Evolutionary conservation across 2,113 vertebrate genomes (phyloP).

Genomic region (Pithys albifrons): DNA sequence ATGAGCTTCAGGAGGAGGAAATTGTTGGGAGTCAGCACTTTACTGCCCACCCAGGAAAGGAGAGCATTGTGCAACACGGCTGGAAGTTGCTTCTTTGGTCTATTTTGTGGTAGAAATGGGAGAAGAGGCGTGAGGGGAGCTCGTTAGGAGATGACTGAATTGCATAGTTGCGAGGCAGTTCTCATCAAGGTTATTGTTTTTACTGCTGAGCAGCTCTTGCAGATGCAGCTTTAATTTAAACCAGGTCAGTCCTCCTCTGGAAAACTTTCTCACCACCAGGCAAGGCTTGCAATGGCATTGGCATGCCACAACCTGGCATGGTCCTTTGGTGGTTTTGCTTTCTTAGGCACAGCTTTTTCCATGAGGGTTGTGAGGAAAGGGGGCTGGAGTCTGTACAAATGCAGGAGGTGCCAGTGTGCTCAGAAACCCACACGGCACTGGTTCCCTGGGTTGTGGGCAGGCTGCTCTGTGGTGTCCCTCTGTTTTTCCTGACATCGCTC

Average conservation of each 20-base stretch:
- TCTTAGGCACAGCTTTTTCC: not conserved
- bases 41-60: not conserved
- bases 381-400: not conserved
- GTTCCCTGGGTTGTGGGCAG: rapidly evolving
- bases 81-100: not conserved
- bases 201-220: not conserved
- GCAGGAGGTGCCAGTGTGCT: not conserved
- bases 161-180: not conserved
- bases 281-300: not conserved
- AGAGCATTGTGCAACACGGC: rapidly evolving
- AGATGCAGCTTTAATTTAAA: not conserved
- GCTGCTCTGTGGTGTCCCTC: not conserved
- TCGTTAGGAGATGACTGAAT: not conserved
- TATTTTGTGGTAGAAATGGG: rapidly evolving
- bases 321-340: not conserved
- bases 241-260: not conserved
- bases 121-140: rapidly evolving
- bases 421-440: rapidly evolving
- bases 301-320: rapidly evolving
- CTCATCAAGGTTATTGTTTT: not conserved
- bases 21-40: not conserved
- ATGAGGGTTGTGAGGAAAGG: not conserved
- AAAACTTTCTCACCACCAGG: not conserved
- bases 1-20: not conserved
- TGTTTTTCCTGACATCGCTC: not conserved